Evolutionary conservation across 2,797 vertebrate species (phyloP), one percentile per base, ranked within the genome.

Genomic region (Chloroceryle amazona): DNA sequence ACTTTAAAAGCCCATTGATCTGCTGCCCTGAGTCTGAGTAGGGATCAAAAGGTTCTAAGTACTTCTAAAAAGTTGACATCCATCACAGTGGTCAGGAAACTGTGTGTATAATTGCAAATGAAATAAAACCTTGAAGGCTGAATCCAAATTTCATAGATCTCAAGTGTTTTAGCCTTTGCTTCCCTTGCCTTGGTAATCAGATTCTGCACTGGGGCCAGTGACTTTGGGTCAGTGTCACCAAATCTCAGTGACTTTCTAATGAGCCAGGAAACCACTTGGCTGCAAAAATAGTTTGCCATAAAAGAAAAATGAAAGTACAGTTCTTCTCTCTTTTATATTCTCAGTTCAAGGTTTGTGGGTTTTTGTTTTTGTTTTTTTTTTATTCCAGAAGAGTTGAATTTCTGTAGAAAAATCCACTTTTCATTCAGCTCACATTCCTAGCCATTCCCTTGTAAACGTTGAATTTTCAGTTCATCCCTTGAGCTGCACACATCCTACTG

Each of bases 361-460:
- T 37, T 37, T 37, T 37, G 17, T 1, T 37, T 37, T 37, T 37
- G 37, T 8, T 52, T 62, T 73, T 81, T 79, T 82, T 2, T 79
- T 71, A 2, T 84, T 65, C 17, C 21, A 54, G 41, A 61, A 89
- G 14, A 82, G 28, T 13, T n/a, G 8, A 2, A 47, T 74, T 87
- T 78, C 58, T 70, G 9, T 35, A 78, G 42, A 61, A 94, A 97
- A 85, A 90, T 37, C 22, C 37, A 91, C n/a, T 90, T 91, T 82
- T 51, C 7, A 67, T 66, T 71, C 54, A 35, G 15, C 79, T 66
- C 37, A 60, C 37, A 79, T 85, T 85, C 37, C 6, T 67, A 74
- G 51, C 10, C 7, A 25, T 49, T 58, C 33, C 10, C 10, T 29
- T 52, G 37, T 60, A 46, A 81, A 55, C 29, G 71, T 2, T 13